Evolutionary conservation across 2,888 invertebrate genomes (phyloP).

Genomic region (Pammene aurita): DNA sequence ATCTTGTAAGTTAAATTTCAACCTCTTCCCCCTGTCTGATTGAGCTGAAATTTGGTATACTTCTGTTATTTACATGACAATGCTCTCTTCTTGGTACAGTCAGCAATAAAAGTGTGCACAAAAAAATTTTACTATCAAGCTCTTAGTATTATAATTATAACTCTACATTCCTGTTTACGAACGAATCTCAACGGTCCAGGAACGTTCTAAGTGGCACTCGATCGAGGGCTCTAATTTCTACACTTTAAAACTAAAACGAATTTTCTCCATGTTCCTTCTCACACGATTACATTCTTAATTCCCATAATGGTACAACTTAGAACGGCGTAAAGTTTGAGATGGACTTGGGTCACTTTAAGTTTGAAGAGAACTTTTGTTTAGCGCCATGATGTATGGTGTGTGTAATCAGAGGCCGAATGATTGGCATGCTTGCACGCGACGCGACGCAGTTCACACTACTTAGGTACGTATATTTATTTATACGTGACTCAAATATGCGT

Average conservation of each 20-base stretch:
- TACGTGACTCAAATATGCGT: conserved; percentile 18
- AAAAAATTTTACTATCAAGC: neutral
- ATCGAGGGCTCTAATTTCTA: conserved; percentile 12
- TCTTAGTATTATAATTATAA: conserved; percentile 5
- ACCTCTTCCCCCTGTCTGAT: no score
- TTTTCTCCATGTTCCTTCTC: neutral
- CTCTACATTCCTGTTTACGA: conserved; percentile 1
- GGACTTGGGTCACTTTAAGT: neutral
- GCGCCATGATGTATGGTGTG: conserved; percentile 24
- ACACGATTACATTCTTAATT: neutral
- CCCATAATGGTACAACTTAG: neutral
- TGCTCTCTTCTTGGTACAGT: no score
- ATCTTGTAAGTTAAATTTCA: no score
- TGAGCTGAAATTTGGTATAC: no score
- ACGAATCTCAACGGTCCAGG: conserved; percentile 18
- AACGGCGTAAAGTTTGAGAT: neutral
- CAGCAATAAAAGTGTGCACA: no score
- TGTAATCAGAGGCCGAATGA: conserved; percentile 28
- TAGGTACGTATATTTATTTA: neutral
- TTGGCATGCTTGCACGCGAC: conserved; percentile 26
- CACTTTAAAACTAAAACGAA: neutral
- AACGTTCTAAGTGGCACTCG: conserved; percentile 15
- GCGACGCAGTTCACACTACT: conserved; percentile 14
- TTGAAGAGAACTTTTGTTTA: conserved; percentile 9
- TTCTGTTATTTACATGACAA: no score